Evolutionary conservation across 2,113 vertebrate species (phyloP), one percentile per base, ranked within the genome.

Genomic region (Nipponia nippon): DNA sequence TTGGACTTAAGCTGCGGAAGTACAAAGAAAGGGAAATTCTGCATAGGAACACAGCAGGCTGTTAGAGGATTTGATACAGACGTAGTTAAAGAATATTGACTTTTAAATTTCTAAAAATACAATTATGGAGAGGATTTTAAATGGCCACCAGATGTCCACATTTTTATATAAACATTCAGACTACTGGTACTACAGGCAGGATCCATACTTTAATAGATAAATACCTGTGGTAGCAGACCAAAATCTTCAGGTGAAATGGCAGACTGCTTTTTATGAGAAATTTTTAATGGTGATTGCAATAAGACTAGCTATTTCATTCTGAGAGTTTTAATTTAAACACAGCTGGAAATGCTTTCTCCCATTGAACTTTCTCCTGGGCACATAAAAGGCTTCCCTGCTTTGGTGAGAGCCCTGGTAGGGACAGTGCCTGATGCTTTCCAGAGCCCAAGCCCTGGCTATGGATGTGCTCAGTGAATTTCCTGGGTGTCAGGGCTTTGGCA

Each of bases 121-220:
- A 79, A 1, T 22, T 49, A 44, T 3, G 20, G 50, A 66, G 29
- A 79, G 9, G 49, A 86, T 73, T 95, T 87, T 34, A 93, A 96
- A 89, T 81, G 91, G 87, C 96, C 97, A 93, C 91, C 94, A 97
- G 97, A 94, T 97, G 97, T 95, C 97, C 89, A 83, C 94, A 34
- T 78, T 91, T 95, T 97, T 94, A 83, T 36, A 96, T 2, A 70
- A 96, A 95, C 63, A 50, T 29, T 44, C 62, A 83, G 58, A 53
- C 29, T 42, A 22, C 70, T 25, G 13, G 34, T 61, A 61, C 70
- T 46, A n/a, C 11, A 49, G 50, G 30, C 59, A 10, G 2, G 13
- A 62, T 75, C 44, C 32, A 3, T 15, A n/a, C 8, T 78, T 75
- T 29, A 40, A 26, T 4, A 70, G 70, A 30, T 29, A 47, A 76